phyloP scores from a whole-genome alignment of 2,113 vertebrate genomes.

The Fukomys damarensis region DNA sequence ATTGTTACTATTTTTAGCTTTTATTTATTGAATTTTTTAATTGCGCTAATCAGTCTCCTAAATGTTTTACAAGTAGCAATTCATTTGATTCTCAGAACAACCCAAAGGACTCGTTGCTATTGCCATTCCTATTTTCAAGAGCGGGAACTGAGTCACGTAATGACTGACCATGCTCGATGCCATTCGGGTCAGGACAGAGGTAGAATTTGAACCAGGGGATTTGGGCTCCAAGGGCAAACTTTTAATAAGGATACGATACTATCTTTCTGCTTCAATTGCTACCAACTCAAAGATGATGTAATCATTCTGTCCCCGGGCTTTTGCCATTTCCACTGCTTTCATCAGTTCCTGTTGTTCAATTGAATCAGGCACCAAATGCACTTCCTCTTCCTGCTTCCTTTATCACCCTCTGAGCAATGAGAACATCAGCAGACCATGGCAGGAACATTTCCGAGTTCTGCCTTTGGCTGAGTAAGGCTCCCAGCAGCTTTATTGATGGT shows the following conservation, averaged over 20 bases:
- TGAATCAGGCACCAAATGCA: not conserved
- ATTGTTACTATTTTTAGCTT: not conserved
- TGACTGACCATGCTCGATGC: not conserved
- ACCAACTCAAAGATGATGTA: not conserved
- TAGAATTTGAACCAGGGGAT: not conserved
- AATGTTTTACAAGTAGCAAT: not conserved
- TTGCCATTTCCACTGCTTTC: not conserved
- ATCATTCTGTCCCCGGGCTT: not conserved
- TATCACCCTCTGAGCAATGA: slow-evolving; percentile 13
- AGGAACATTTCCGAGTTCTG: slow-evolving; percentile 18
- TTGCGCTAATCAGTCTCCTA: not conserved
- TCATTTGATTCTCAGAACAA: not conserved
- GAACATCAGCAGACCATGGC: not conserved
- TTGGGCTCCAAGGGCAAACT: not conserved
- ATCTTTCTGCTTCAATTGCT: not conserved
- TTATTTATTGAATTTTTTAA: not conserved
- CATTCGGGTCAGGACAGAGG: not conserved
- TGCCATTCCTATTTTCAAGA: not conserved
- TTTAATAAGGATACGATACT: not conserved
- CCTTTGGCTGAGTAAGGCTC: slow-evolving; percentile 36
- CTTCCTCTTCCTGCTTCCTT: not conserved
- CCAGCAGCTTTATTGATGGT: slow-evolving; percentile 55
- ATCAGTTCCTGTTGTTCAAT: not conserved
- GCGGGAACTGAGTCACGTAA: not conserved
- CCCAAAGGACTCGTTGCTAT: not conserved